A percentile compares a stretch with the other conserved stretches of the same genome.
Evolutionary conservation across 2,888 invertebrate genomes (phyloP).

Genomic region (Zygothrica quintamaculata): DNA sequence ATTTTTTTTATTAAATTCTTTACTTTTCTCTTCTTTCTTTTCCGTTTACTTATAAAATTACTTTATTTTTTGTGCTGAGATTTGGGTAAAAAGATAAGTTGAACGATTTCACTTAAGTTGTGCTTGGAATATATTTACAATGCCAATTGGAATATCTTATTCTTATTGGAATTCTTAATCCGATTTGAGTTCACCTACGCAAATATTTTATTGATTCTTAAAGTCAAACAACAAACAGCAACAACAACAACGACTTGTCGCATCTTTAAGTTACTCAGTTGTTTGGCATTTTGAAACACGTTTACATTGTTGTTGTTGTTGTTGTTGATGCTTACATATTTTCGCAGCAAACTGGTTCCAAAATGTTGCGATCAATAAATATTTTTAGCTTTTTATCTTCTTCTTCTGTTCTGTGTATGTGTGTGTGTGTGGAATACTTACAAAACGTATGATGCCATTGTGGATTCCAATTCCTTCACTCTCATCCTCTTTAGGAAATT

Average conservation of each 20-base stretch:
- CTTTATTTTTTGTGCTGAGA: no score
- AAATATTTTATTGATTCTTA: constrained; percentile 19
- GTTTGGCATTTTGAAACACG: constrained; percentile 60
- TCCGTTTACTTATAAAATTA: no score
- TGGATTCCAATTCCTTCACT: constrained; percentile 5
- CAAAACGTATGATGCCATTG: constrained; percentile 30
- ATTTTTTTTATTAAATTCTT: no score
- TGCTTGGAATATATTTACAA: constrained; percentile 32
- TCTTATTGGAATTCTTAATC: constrained; percentile 24
- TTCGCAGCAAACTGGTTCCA: constrained; percentile 55
- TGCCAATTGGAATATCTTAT: constrained; percentile 3
- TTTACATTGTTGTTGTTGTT: constrained; percentile 36
- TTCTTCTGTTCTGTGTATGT: no score
- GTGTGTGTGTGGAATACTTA: no score
- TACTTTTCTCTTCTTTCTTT: no score
- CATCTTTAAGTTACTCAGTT: constrained; percentile 46
- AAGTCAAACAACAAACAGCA: constrained; percentile 12
- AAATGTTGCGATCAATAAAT: constrained; percentile 32
- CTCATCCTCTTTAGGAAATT: no score
- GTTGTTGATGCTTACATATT: constrained; percentile 27
- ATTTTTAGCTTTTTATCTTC: constrained; percentile 1
- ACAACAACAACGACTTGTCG: constrained; percentile 20
- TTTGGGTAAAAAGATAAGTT: neutral
- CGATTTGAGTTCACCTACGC: constrained; percentile 46
- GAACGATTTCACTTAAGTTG: neutral